Evolutionary conservation across 2,888 invertebrate species (phyloP).

Genomic region (Trachelus tabidus): DNA sequence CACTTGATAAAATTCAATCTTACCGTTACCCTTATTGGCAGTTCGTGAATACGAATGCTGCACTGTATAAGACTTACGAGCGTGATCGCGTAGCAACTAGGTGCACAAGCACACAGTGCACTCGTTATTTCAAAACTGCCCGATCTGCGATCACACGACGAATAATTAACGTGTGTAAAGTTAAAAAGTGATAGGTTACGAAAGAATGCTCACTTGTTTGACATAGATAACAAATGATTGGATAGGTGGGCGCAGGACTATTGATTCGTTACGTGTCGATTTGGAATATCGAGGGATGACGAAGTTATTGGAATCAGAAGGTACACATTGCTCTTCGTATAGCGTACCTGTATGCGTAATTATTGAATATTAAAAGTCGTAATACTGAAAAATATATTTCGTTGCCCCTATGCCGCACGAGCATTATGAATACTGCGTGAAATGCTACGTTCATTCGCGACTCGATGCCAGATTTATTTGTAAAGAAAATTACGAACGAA

Average conservation of each 20-base stretch:
- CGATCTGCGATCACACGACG: not conserved
- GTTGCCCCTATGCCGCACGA: not conserved
- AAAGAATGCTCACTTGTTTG: not conserved
- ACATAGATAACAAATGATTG: not conserved
- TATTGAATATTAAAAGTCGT: not conserved
- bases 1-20: not conserved
- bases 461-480: not conserved
- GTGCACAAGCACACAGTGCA: not conserved
- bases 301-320: not conserved
- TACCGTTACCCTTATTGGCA: not conserved
- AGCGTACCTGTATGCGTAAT: not conserved
- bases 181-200: not conserved
- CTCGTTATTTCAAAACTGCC: not conserved
- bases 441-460: constrained; percentile 1
- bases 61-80: not conserved
- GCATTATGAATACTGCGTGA: not conserved
- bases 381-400: not conserved
- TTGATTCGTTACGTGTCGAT: not conserved
- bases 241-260: not conserved
- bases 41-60: not conserved
- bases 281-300: not conserved
- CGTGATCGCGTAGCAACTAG: too few relatives aligned
- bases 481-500: not conserved
- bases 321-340: not conserved
- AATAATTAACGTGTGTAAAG: not conserved